Evolutionary conservation across 2,888 invertebrate genomes (phyloP).

Genomic region (Zeuzera pyrina): DNA sequence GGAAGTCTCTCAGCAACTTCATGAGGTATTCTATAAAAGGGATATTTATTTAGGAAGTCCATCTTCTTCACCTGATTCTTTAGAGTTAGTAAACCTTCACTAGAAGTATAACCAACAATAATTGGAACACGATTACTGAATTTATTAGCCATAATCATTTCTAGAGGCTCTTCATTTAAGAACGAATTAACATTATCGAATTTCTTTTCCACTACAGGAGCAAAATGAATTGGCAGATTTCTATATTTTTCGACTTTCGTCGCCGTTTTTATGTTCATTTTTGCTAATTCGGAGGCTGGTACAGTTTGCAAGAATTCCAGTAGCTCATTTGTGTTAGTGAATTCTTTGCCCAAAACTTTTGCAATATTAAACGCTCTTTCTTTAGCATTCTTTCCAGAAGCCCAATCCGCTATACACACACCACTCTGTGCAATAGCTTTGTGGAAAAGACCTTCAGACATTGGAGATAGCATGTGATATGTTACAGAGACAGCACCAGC

Average conservation of each 20-base stretch:
- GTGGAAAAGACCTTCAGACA: constrained; percentile 49
- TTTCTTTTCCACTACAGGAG: constrained; percentile 39
- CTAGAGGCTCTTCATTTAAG: constrained; percentile 29
- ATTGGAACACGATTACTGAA: constrained; percentile 34
- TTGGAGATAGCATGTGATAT: constrained; percentile 47
- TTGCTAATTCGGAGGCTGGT: constrained; percentile 26
- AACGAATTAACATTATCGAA: constrained; percentile 32
- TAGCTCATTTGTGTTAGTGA: constrained; percentile 29
- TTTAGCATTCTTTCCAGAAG: constrained; percentile 22
- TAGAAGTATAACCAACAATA: constrained; percentile 39
- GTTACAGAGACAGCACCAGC: constrained; percentile 48
- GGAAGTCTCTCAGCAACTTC: constrained; percentile 28
- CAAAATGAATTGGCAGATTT: constrained; percentile 36
- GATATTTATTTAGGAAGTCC: constrained; percentile 25
- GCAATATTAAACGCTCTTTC: constrained; percentile 38
- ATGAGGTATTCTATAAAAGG: constrained; percentile 32
- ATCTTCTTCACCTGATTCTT: constrained; percentile 25
- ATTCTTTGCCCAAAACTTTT: constrained; percentile 38
- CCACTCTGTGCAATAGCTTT: constrained; percentile 54
- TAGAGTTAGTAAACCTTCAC: constrained; percentile 35
- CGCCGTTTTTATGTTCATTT: constrained; percentile 25
- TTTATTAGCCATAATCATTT: constrained; percentile 27
- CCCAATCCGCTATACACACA: constrained; percentile 37
- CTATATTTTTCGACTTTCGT: constrained; percentile 33
- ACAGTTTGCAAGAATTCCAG: constrained; percentile 30